Conservation (phyloP, 92 coral and sea anemone genomes). For the Palythoa grandiflora region DNA sequence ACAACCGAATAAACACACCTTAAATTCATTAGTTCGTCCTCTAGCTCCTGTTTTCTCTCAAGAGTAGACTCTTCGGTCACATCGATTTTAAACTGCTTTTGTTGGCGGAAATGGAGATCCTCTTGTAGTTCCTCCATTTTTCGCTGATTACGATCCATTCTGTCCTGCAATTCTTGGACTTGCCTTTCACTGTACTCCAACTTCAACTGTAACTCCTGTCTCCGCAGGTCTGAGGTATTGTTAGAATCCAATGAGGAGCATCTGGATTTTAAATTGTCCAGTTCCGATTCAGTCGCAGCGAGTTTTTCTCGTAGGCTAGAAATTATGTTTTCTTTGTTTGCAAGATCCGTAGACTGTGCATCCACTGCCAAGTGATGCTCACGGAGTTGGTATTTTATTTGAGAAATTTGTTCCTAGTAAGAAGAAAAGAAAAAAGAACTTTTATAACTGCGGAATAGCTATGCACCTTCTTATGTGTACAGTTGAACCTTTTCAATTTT, state of each 20-base stretch:
- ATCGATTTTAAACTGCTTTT: conserved; percentile 64
- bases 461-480: no score
- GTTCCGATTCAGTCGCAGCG: conserved; percentile 70
- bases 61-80: conserved; percentile 66
- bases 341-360: conserved; percentile 70
- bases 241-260: conserved; percentile 56
- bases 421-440: not conserved
- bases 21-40: conserved; percentile 70
- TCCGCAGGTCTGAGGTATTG: conserved; percentile 67
- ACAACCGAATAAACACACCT: not conserved
- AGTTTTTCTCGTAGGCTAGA: conserved; percentile 86
- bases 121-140: conserved; percentile 75
- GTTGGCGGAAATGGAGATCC: conserved; percentile 73
- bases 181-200: conserved; percentile 69
- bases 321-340: conserved; percentile 79
- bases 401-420: conserved; percentile 72
- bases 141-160: conserved; percentile 67
- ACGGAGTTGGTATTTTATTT: conserved; percentile 79
- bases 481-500: no score
- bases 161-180: conserved; percentile 70
- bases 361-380: conserved; percentile 81
- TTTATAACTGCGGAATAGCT: no score
- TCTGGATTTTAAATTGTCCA: conserved; percentile 55
- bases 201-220: conserved; percentile 70
- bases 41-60: conserved; percentile 73